Evolutionary conservation across 2,888 invertebrate species (phyloP), one percentile per base, ranked within the genome.

Genomic region (Brenthis ino): DNA sequence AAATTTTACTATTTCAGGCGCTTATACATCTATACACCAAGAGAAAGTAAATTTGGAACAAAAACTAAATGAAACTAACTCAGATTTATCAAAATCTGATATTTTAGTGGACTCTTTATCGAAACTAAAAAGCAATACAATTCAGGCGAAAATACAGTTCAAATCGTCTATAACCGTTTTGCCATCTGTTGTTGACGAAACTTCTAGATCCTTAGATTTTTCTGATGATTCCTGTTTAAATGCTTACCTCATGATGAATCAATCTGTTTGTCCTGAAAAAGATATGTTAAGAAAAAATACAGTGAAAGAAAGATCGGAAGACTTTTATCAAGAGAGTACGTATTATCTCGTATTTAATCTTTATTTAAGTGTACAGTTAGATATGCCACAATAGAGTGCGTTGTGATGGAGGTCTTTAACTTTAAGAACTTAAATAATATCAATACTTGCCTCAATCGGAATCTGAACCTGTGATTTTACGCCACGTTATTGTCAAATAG

Each of bases 161-260:
- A 83, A 79, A 48, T 82, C 83, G 2, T 80, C 85, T 0, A 72
- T 85, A 24, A 84, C 84, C 0, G 79, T 84, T 2, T 58, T 85
- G 37, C 83, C 85, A 0, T 82, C 83, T 1, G 79, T 77, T 0
- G 71, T 81, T 0, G 75, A 77, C 13, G 83, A 82, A 6, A 74
- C 76, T 0, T 79, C 74, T 0, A 76, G 71, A 43, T 74, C 75
- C 0, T 64, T 71, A 5, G 74, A 73, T 8, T 66, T 64, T 47
- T 71, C 71, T 53, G 75, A 74, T 54, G 61, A 61, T 11, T 68
- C 72, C 12, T 57, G 64, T 13, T 69, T 37, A 20, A 61, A 37
- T 61, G 33, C 16, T 33, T 61, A 61, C 11, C 11, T n/a, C n/a
- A 5, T 61, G 4, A 33, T 14, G 14, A 47, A 4, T 50, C 48